Evolutionary conservation across 2,797 vertebrate species (phyloP).

Genomic region (Eidolon dupreanum): DNA sequence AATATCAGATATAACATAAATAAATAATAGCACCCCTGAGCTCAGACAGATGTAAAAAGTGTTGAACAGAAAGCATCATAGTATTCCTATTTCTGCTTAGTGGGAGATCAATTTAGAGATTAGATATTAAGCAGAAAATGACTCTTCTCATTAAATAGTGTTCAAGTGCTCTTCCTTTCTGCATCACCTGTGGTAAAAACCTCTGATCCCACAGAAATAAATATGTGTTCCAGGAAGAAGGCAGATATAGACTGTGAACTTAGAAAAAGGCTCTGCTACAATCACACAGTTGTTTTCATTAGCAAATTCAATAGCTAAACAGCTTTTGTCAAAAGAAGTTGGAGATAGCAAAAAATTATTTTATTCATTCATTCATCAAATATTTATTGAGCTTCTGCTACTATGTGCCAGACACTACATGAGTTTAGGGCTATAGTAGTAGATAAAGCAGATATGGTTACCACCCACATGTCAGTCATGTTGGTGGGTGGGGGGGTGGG

Average conservation of each 20-base stretch:
- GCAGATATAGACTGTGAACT: neutral
- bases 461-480: neutral
- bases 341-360: neutral
- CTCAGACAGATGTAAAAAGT: constrained; percentile 31
- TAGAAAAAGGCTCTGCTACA: neutral
- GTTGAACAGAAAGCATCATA: constrained; percentile 7
- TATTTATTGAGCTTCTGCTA: neutral
- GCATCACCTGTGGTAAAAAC: constrained; percentile 13
- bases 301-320: neutral
- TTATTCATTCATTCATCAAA: neutral
- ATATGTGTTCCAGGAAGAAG: neutral
- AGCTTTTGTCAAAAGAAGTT: neutral
- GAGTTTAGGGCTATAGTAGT: neutral
- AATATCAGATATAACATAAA: constrained; percentile 37
- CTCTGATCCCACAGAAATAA: constrained; percentile 41
- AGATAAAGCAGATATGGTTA: neutral
- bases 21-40: constrained; percentile 42
- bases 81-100: constrained; percentile 55
- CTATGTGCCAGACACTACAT: neutral
- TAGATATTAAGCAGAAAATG: constrained; percentile 60
- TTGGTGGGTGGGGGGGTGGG: neutral
- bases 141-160: constrained; percentile 49
- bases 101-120: constrained; percentile 65
- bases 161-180: constrained; percentile 55
- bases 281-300: neutral